Conservation (phyloP, 2,888 invertebrate genomes). For the Oegoconia quadripuncta region DNA sequence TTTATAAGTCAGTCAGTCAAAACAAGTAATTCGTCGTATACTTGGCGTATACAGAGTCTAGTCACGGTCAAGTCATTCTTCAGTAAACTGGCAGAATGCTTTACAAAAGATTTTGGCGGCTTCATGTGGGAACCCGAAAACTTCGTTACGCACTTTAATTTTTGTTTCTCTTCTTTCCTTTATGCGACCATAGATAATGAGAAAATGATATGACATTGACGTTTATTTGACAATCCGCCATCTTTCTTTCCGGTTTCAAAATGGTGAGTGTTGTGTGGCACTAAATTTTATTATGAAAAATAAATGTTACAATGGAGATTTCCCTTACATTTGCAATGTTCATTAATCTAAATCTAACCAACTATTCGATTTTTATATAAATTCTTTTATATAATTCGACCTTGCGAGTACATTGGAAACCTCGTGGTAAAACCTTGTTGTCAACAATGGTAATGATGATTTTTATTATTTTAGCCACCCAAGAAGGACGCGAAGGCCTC, state of each 20-base stretch:
- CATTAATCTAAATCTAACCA: background rate
- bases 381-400: background rate
- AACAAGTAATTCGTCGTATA: no score
- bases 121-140: no score
- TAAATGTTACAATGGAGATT: background rate
- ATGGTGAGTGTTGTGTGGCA: slow-evolving; percentile 61
- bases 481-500: slow-evolving; percentile 95
- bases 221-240: slow-evolving; percentile 24
- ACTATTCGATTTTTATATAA: background rate
- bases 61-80: no score
- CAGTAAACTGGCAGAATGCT: no score
- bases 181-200: no score
- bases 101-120: no score
- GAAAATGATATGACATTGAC: no score
- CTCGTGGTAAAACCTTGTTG: slow-evolving; percentile 60
- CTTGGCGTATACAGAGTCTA: no score
- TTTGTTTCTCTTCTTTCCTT: no score
- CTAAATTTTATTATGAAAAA: slow-evolving; percentile 12
- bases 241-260: slow-evolving; percentile 70
- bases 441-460: slow-evolving; percentile 38
- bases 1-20: no score
- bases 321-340: background rate
- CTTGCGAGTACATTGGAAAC: slow-evolving; percentile 24
- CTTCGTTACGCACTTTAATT: no score
- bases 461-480: slow-evolving; percentile 86